Conservation (phyloP, 2,888 invertebrate species). For the Watsonalla cultraria region DNA sequence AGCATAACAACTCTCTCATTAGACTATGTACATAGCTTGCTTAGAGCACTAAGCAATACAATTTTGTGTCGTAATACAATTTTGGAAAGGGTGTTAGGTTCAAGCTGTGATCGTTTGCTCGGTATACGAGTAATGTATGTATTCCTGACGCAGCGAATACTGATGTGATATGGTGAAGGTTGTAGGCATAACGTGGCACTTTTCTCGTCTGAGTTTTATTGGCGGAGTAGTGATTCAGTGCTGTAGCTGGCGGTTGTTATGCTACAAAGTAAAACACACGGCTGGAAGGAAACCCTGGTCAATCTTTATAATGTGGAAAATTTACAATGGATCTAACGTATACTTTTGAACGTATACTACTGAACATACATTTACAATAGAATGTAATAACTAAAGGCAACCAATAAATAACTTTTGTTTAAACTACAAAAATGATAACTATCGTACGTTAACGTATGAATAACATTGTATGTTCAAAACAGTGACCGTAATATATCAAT, state of each 20-base stretch:
- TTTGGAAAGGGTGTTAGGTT: background rate
- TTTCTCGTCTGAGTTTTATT: conserved; percentile 41
- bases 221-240: conserved; percentile 26
- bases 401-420: too few species aligned
- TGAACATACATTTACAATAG: too few species aligned
- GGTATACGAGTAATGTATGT: conserved; percentile 22
- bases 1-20: background rate
- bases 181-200: conserved; percentile 33
- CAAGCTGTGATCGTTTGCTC: conserved; percentile 14
- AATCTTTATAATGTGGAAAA: conserved; percentile 9
- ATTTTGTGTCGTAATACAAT: background rate
- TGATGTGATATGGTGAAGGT: conserved; percentile 24
- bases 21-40: background rate
- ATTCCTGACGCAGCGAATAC: conserved; percentile 22
- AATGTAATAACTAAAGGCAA: too few species aligned
- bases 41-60: background rate
- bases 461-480: background rate
- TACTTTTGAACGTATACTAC: background rate
- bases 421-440: too few species aligned
- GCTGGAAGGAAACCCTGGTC: conserved; percentile 21
- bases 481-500: background rate
- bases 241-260: conserved; percentile 22
- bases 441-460: too few species aligned
- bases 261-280: conserved; percentile 30
- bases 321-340: conserved; percentile 6